phyloP scores from a whole-genome alignment of 2,113 vertebrate species.

The Leptobrachium ailaonicum region DNA sequence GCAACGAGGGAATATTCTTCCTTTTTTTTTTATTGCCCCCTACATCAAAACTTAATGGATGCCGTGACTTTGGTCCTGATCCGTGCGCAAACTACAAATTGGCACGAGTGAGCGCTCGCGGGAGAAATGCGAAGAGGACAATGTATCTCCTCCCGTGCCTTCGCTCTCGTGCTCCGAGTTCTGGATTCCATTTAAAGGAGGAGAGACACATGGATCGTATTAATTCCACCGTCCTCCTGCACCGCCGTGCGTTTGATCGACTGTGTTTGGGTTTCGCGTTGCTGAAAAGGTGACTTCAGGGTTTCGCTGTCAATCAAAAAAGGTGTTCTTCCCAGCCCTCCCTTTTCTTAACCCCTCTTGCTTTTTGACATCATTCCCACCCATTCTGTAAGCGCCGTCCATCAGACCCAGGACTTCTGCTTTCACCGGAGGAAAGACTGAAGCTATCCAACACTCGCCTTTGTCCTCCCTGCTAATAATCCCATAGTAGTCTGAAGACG shows the following conservation, averaged over 20 bases:
- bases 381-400: constrained; percentile 59
- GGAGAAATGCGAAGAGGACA: neutral
- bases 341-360: constrained; percentile 54
- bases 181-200: constrained; percentile 1
- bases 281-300: constrained; percentile 52
- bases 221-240: constrained; percentile 9
- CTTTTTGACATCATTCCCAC: constrained; percentile 65
- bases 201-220: constrained; percentile 28
- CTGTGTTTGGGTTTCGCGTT: constrained; percentile 41
- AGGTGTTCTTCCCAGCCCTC: constrained; percentile 56
- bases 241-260: constrained; percentile 5
- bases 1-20: too few relatives aligned
- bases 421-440: constrained; percentile 53
- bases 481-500: constrained; percentile 26
- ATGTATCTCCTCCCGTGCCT: neutral
- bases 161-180: neutral
- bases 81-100: too few relatives aligned
- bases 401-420: constrained; percentile 57
- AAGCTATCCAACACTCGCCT: constrained; percentile 28
- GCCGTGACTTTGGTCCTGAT: too few relatives aligned
- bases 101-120: neutral
- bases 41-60: too few relatives aligned
- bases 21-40: too few relatives aligned
- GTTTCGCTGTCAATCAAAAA: constrained; percentile 53
- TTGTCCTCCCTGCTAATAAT: constrained; percentile 23